Evolutionary conservation across 92 coral and sea anemone species (phyloP), one percentile per base, ranked within the genome.

Genomic region (Porites lobata): DNA sequence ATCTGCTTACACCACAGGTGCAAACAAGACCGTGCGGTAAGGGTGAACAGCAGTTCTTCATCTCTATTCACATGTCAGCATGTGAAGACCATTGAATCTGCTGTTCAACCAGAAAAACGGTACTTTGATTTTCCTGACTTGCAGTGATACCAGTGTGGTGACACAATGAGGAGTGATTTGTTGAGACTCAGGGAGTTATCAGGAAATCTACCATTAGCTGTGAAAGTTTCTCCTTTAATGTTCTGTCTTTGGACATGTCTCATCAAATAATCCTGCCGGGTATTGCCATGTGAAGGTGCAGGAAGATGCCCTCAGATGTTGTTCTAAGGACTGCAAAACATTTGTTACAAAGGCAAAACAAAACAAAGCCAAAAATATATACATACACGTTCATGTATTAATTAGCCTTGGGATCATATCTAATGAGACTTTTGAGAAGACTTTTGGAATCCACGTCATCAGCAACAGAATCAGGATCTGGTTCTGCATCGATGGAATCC

Each of bases 171-270:
- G 58, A 12, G 13, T 54, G 58, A 54, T 8, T 12, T 54, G 13
- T 12, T 65, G 69, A 65, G 69, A 11, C 69, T 20, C 32, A 26
- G 3, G 29, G 69, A 65, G 29, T 65, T 61, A 65, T n/a, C 69
- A n/a, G 69, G 69, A 8, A 20, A 65, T 65, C 69, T 78, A 2
- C 72, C 84, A 79, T n/a, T 79, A 21, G 56, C 84, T 8, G 72
- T 79, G 19, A 52, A 79, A 4, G 84, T 79, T 9, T 20, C 72
- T 2, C 76, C 86, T 38, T 3, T 77, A 7, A 81, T 66, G 86
- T 66, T 18, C 38, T 81, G 86, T 81, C 8, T 81, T n/a, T 65
- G 24, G 69, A 11, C 69, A 24, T 4, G 24, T 8, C 19, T n/a
- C 69, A 65, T 5, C 29, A n/a, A 65, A 65, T 20, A 11, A 24